Conservation (phyloP, 1,140 invertebrate genomes). For the Drosophila simulans region DNA sequence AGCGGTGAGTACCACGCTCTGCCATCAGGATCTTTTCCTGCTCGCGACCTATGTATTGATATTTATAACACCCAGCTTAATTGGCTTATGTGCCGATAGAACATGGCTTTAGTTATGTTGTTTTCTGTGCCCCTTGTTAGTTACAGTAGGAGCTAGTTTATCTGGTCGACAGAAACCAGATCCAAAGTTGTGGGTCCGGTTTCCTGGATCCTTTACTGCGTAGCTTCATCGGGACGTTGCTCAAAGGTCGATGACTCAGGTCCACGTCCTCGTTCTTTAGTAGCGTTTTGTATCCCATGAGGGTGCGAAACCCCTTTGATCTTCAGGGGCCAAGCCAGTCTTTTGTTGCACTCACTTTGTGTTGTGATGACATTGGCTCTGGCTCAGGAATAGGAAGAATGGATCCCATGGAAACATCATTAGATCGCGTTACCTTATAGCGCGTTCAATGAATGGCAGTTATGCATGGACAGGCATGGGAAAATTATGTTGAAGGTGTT, state of each 20-base stretch:
- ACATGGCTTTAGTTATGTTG: slow-evolving; percentile 1
- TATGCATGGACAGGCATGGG: slow-evolving; percentile 73
- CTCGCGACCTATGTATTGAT: neutral
- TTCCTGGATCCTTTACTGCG: slow-evolving; percentile 1
- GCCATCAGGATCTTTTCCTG: neutral
- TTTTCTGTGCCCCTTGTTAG: slow-evolving; percentile 5
- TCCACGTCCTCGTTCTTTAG: slow-evolving; percentile 8
- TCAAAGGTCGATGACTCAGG: slow-evolving; percentile 65
- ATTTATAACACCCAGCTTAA: slow-evolving; percentile 28
- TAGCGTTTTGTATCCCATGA: slow-evolving; percentile 37
- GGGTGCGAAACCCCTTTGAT: slow-evolving; percentile 60
- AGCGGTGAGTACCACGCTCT: slow-evolving; percentile 85
- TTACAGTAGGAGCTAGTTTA: slow-evolving; percentile 42
- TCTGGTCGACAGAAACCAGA: slow-evolving; percentile 54
- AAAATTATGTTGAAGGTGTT: slow-evolving; percentile 49
- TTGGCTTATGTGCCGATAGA: slow-evolving; percentile 41
- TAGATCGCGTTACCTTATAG: slow-evolving; percentile 46
- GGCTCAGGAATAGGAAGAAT: slow-evolving; percentile 15
- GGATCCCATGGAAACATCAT: slow-evolving; percentile 44
- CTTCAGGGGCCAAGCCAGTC: slow-evolving; percentile 18
- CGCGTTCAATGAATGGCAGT: slow-evolving; percentile 33
- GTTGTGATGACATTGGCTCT: slow-evolving; percentile 49
- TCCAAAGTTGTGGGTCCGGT: slow-evolving; percentile 10
- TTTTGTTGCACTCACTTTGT: slow-evolving; percentile 43
- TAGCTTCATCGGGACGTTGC: slow-evolving; percentile 4